Base-by-base conservation (phyloP, 2,113 vertebrate genomes). In the Poecilia latipinna region DNA sequence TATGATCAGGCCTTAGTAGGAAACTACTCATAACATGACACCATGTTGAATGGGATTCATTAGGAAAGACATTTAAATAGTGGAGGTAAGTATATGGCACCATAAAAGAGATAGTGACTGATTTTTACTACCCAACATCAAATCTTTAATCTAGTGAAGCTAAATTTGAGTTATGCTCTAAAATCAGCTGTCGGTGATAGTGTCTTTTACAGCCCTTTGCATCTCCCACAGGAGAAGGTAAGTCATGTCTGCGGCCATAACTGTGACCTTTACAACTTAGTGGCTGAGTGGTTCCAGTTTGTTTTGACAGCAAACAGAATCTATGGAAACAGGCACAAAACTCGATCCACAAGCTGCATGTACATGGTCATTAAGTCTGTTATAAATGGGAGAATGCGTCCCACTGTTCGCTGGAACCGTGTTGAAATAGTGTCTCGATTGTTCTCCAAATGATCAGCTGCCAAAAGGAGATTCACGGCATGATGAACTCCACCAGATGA, bases 371-470 rank as follows among this genome's bases (percentile, higher is more conserved):
- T 84, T 81, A 83, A 77, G 80, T 81, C 85, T 74, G 74, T 86
- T 77, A 82, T 72, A 74, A 83, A 83, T 82, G 86, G 89, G 77
- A 89, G 82, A 89, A 92, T 86, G 78, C 70, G 1, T 79, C 84
- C 77, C 78, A 75, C 86, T 90, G 80, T 89, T 75, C 66, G 22
- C 73, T 70, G 48, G 66, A 84, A 70, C 61, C 29, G 65, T 80
- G 80, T 76, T 80, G 84, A 87, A 89, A 91, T 90, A 91, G 74
- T 88, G 77, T 88, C 68, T 83, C 77, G 82, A 92, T 92, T 93
- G 90, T 91, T 89, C 83, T 90, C 73, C 66, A 80, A 31, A 78
- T 7, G 57, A 71, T 4, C 15, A 74, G 88, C 88, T 91, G 92
- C 88, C 88, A 92, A 83, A 76, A 70, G 79, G 85, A 92, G 82